phyloP scores from a whole-genome alignment of 1,140 invertebrate genomes.

The Nymphalis io region DNA sequence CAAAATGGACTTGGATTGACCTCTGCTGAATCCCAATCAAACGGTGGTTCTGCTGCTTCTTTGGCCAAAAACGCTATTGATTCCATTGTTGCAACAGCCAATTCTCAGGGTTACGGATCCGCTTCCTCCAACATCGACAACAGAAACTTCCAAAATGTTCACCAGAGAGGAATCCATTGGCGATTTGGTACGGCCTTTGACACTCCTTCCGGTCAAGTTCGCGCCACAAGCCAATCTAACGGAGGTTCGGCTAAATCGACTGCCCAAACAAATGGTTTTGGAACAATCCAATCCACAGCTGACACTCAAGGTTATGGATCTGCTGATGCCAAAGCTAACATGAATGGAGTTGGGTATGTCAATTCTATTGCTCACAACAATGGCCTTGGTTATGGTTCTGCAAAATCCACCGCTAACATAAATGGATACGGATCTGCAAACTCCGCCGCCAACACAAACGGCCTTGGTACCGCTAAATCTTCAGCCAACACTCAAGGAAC shows the following conservation, averaged over 20 bases:
- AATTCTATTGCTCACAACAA: constrained; percentile 50
- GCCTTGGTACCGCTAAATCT: constrained; percentile 32
- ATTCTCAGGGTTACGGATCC: constrained; percentile 48
- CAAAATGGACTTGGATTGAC: constrained; percentile 38
- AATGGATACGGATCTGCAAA: constrained; percentile 47
- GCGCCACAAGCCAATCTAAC: constrained; percentile 45
- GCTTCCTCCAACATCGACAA: constrained; percentile 56
- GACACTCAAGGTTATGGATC: constrained; percentile 52
- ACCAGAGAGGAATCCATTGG: constrained; percentile 52
- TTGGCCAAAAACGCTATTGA: constrained; percentile 48
- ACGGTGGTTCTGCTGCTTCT: constrained; percentile 54
- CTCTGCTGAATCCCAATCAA: constrained; percentile 42
- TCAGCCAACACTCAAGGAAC: constrained; percentile 34
- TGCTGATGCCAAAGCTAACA: constrained; percentile 50
- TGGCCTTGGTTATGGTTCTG: constrained; percentile 44
- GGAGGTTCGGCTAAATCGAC: constrained; percentile 39
- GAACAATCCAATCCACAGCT: constrained; percentile 49
- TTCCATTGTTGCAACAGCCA: constrained; percentile 46
- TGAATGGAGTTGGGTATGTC: constrained; percentile 45
- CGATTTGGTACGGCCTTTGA: constrained; percentile 62
- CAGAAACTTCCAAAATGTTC: constrained; percentile 33
- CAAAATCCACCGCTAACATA: constrained; percentile 51
- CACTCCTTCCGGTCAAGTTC: constrained; percentile 36
- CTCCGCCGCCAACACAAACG: constrained; percentile 41
- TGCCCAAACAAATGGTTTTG: constrained; percentile 39